Base-by-base conservation (phyloP, 1,140 invertebrate species). In the Drosophila quadrilineata region DNA sequence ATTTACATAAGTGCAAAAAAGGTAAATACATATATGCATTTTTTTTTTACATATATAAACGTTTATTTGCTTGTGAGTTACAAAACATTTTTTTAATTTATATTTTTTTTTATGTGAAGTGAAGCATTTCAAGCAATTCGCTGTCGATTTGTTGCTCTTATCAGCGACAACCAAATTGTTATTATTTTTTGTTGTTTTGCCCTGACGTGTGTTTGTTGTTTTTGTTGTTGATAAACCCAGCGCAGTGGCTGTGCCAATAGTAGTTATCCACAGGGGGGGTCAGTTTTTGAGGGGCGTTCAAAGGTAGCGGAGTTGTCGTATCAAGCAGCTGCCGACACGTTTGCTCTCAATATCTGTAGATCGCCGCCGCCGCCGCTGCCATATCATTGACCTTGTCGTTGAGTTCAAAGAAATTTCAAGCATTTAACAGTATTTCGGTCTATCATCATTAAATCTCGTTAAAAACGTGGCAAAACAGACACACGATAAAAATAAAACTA, bases 321-420 rank as follows among this genome's bases (percentile, higher is more conserved):
- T 46, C 28, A 62, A 76, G 74, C n/a, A n/a, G n/a, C n/a, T 77
- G 49, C 54, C 38, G 65, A 58, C 69, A 69, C 69, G 41, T 75
- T 5, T 49, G 45, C 49, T 28, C 26, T 5, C 40, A 22, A 53
- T 58, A 57, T 59, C 72, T 66, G 12, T 12, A 52, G 12, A 19
- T 28, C 50, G n/a, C n/a, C n/a, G n/a, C n/a, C n/a, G n/a, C n/a
- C n/a, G n/a, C n/a, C n/a, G n/a, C n/a, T n/a, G n/a, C n/a, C n/a
- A n/a, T 70, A 63, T 60, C 64, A 66, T 69, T 76, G 77, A 74
- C 73, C 73, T 82, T 84, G 73, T 73, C 73, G 35, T 60, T 46
- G 49, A 57, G 69, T 84, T 80, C 52, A 63, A 72, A 69, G 68
- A 70, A 69, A 84, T 73, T n/a, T n/a, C n/a, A n/a, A n/a, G 73